A percentile compares a stretch with the other conserved stretches of the same genome.
Evolutionary conservation across 2,888 invertebrate genomes (phyloP).

Genomic region (Hyposoter didymator): DNA sequence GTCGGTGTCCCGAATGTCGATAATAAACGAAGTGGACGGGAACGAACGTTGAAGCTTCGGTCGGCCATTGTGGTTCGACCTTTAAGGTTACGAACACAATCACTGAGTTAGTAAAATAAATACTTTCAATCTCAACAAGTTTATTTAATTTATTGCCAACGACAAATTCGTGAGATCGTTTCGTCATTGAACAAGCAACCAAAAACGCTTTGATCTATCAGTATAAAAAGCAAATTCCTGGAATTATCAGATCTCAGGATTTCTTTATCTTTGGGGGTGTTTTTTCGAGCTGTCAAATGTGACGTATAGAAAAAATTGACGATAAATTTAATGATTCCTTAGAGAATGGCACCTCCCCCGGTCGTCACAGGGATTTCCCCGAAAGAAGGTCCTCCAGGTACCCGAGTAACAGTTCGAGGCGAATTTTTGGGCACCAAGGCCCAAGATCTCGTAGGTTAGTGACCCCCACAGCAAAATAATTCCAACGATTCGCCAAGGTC

Average conservation of each 20-base stretch:
- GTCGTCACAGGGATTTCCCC: conserved; percentile 98
- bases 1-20: too few relatives aligned
- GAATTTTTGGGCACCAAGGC: conserved; percentile 96
- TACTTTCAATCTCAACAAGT: too few relatives aligned
- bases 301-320: not conserved
- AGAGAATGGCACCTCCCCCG: conserved; percentile 89
- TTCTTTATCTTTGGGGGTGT: not conserved
- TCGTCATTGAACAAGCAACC: not conserved
- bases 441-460: conserved; percentile 93
- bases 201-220: not conserved
- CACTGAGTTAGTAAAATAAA: not conserved
- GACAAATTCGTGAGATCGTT: not conserved
- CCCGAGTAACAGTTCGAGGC: conserved; percentile 96
- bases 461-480: not conserved
- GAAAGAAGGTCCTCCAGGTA: conserved; percentile 99
- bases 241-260: not conserved
- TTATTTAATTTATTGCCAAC: not conserved
- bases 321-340: not conserved
- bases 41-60: too few relatives aligned
- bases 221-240: not conserved
- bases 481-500: not conserved
- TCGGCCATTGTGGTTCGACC: not conserved
- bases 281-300: not conserved
- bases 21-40: too few relatives aligned
- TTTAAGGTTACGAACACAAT: not conserved